Conservation (phyloP, 2,888 invertebrate genomes). For the Lasioglossum zephyrum region DNA sequence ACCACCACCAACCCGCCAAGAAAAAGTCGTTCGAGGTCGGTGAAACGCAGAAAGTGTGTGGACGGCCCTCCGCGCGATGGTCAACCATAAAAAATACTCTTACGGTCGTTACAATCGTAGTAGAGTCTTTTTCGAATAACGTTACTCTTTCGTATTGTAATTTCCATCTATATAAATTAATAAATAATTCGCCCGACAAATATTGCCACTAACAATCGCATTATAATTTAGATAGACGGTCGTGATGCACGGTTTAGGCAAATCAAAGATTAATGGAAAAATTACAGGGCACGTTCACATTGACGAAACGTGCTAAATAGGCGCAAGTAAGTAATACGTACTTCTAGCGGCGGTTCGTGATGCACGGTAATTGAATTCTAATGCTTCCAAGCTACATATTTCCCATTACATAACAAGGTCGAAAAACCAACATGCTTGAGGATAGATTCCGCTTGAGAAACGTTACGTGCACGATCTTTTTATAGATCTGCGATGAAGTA, state of each 20-base stretch:
- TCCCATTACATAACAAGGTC: constrained; percentile 26
- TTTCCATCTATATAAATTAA: neutral
- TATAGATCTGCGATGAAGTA: neutral
- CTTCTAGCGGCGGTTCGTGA: constrained; percentile 8
- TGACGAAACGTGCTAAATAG: neutral
- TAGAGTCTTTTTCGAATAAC: neutral
- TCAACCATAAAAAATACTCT: constrained; percentile 15
- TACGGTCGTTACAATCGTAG: neutral
- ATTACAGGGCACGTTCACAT: neutral
- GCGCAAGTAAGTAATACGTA: constrained; percentile 1
- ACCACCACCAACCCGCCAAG: constrained; percentile 54
- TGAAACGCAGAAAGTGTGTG: constrained; percentile 68
- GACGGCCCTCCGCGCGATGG: constrained; percentile 21
- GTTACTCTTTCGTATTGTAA: neutral
- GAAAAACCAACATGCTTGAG: constrained; percentile 14
- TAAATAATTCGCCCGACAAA: neutral
- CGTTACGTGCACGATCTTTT: neutral
- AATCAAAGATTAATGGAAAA: neutral
- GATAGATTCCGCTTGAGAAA: neutral
- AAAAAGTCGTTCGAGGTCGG: constrained; percentile 73
- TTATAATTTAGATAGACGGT: neutral
- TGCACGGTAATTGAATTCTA: constrained; percentile 28
- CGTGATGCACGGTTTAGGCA: neutral
- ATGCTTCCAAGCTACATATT: constrained; percentile 7
- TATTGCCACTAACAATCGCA: neutral